Base-by-base conservation (phyloP, 2,113 vertebrate species). In the Microtus montanus region DNA sequence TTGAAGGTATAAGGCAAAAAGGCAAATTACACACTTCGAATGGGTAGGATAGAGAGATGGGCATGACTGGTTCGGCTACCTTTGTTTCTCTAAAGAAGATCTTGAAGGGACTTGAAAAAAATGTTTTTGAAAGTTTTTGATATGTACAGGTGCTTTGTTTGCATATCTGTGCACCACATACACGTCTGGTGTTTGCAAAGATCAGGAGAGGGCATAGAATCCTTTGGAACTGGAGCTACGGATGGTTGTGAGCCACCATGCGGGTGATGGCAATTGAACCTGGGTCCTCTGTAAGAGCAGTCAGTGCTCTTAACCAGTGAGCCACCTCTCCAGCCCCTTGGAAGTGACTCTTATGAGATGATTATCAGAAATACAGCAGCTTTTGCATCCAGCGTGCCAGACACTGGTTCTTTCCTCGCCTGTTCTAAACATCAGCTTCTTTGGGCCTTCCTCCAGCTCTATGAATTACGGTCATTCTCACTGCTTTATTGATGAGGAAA, bases 11-110 rank as follows among this genome's bases (percentile, higher is more conserved):
- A 7, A 94, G 88, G 30, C n/a, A 92, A 71, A 95, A 41, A 87
- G 70, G 58, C 7, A 63, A 5, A 63, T 63, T 10, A 2, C 24
- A 41, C n/a, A 0, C 3, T 70, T 41, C 30, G 52, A 17, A 24
- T 84, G 63, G 89, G 66, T 79, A 71, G 70, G 79, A 30, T 58
- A 63, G 82, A 41, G 10, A 22, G 70, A 20, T 71, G 15, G 85
- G 83, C 90, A 30, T 58, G 78, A n/a, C 26, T n/a, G 63, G 63
- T 15, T 92, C 83, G 77, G 26, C 24, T 80, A 87, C 11, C 74
- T 86, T 80, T 83, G 66, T 88, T 88, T 87, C 95, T 89, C 71
- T 92, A 44, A 94, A 41, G 71, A 74, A 83, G 70, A 66, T 84
- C 28, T 87, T 44, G 13, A 74, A 90, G 19, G 95, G 49, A 84